These are phyloP conservation scores for Sturnira hondurensis DNA, from an alignment of 2,113 vertebrate genomes.

Conservation along the genomic window DNA sequence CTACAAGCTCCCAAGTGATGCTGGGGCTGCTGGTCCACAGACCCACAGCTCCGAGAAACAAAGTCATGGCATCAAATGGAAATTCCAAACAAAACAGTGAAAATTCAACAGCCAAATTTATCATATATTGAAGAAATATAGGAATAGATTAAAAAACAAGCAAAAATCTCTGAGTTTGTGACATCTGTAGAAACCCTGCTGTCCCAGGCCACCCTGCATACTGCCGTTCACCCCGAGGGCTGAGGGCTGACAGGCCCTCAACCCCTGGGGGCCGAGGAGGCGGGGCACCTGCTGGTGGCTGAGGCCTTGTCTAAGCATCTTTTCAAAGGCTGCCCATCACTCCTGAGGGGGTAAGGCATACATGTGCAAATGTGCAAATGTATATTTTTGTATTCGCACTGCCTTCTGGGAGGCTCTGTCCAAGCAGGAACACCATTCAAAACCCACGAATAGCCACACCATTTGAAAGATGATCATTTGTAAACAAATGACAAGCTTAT, in stretches of 20 bases:
- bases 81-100: not conserved
- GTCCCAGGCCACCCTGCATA: not conserved
- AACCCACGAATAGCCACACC: not conserved
- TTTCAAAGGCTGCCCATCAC: not conserved
- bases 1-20: not conserved
- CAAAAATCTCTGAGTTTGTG: not conserved
- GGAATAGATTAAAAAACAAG: not conserved
- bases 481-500: not conserved
- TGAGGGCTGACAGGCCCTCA: not conserved
- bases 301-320: not conserved
- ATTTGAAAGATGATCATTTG: not conserved
- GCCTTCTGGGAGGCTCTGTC: not conserved
- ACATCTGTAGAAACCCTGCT: not conserved
- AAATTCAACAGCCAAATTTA: not conserved
- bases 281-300: not conserved
- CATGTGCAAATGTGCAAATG: not conserved
- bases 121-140: not conserved
- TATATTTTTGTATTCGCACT: not conserved
- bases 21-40: not conserved
- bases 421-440: not conserved
- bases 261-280: not conserved
- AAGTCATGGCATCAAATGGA: not conserved
- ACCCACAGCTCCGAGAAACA: not conserved
- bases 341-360: not conserved
- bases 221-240: not conserved